Evolutionary conservation across 1,140 invertebrate genomes (phyloP).

Genomic region (Cheumatopsyche charites): DNA sequence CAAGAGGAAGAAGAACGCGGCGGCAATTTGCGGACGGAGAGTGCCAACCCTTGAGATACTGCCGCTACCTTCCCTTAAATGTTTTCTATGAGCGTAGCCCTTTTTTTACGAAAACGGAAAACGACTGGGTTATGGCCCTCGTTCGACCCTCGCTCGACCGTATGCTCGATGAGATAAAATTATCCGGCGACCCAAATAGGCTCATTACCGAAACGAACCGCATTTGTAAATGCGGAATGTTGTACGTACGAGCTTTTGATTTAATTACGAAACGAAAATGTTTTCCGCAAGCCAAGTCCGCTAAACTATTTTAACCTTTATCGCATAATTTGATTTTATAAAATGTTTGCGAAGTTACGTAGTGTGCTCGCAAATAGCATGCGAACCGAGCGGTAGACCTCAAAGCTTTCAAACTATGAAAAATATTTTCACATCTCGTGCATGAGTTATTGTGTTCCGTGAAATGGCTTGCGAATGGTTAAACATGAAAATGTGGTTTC

Average conservation of each 20-base stretch:
- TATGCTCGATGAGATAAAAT: too few species aligned
- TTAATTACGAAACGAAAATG: background rate
- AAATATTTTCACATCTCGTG: constrained; percentile 3
- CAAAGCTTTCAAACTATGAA: background rate
- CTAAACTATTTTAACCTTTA: constrained; percentile 2
- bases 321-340: constrained; percentile 3
- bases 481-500: too few species aligned
- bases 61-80: constrained; percentile 23
- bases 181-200: too few species aligned
- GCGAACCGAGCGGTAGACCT: background rate
- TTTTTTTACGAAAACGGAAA: background rate
- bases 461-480: too few species aligned
- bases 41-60: constrained; percentile 12
- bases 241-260: background rate
- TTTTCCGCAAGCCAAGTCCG: background rate
- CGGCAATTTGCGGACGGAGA: constrained; percentile 42
- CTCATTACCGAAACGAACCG: too few species aligned
- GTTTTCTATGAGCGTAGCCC: constrained; percentile 14
- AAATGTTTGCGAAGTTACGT: background rate
- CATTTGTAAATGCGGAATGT: too few species aligned
- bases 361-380: background rate
- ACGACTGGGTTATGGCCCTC: background rate
- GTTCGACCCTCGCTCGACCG: too few species aligned
- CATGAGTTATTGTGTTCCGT: too few species aligned
- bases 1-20: background rate